Percentiles rank a stretch among this genome's conserved stretches.
Evolutionary conservation across 2,888 invertebrate genomes (phyloP).

Genomic region (Drosophila buzzatii): DNA sequence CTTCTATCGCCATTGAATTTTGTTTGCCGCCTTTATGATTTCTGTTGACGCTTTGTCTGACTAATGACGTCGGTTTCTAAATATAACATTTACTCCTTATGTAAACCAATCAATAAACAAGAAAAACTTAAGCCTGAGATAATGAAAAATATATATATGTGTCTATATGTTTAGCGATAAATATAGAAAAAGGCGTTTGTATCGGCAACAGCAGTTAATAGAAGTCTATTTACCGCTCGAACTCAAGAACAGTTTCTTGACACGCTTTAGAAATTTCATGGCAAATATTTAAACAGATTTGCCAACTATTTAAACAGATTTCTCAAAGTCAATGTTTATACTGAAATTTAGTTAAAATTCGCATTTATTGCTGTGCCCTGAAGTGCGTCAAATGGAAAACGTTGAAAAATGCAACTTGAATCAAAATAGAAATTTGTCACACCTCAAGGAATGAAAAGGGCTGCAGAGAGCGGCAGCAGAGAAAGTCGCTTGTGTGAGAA

Average conservation of each 20-base stretch:
- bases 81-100: slow-evolving; percentile 34
- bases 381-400: slow-evolving; percentile 8
- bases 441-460: neutral
- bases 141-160: neutral
- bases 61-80: slow-evolving; percentile 55
- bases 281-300: slow-evolving; percentile 44
- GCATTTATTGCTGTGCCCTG: neutral
- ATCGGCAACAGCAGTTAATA: neutral
- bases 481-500: neutral
- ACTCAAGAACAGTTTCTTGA: neutral
- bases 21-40: slow-evolving; percentile 50
- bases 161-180: neutral
- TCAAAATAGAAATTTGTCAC: slow-evolving; percentile 6
- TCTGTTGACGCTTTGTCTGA: slow-evolving; percentile 30
- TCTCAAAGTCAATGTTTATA: neutral
- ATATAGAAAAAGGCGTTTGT: neutral
- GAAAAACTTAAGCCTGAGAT: slow-evolving; percentile 5
- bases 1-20: slow-evolving; percentile 68
- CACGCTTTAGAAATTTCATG: neutral
- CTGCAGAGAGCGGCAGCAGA: neutral
- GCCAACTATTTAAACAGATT: slow-evolving; percentile 44
- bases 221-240: neutral
- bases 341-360: neutral
- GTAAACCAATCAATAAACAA: slow-evolving; percentile 39
- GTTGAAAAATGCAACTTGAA: slow-evolving; percentile 6